Percentiles rank a stretch among this genome's conserved stretches.
Conservation (phyloP, 2,797 vertebrate species). For the Rallus crepitans region DNA sequence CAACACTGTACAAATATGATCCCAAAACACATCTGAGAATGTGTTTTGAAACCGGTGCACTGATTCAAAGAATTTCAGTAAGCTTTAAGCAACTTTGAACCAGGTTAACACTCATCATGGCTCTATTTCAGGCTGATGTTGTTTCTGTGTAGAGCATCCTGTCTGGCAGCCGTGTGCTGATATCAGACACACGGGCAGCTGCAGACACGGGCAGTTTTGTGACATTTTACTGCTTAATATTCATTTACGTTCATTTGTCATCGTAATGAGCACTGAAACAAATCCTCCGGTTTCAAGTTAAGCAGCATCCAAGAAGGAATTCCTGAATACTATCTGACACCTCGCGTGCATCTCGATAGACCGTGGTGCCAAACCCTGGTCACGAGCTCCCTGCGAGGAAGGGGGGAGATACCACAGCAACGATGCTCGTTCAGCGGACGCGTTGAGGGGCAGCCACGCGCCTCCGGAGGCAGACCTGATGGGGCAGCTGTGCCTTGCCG, state of each 20-base stretch:
- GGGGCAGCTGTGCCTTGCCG: background rate
- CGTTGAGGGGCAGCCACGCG: background rate
- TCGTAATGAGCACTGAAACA: conserved; percentile 21
- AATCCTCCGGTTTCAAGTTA: conserved; percentile 30
- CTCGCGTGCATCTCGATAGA: background rate
- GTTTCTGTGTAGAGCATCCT: conserved; percentile 25
- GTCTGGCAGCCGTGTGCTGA: background rate
- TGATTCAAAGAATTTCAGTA: conserved; percentile 70
- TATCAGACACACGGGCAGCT: conserved; percentile 1
- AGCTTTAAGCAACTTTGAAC: conserved; percentile 77
- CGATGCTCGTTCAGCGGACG: background rate
- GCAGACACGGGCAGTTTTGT: conserved; percentile 19
- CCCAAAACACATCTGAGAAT: conserved; percentile 4
- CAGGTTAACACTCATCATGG: conserved; percentile 64
- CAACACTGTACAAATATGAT: conserved; percentile 28
- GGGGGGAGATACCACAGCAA: background rate
- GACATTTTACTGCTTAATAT: conserved; percentile 44
- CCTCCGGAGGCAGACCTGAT: background rate
- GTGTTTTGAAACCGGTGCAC: conserved; percentile 63
- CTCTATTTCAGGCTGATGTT: conserved; percentile 36
- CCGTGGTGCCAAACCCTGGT: background rate
- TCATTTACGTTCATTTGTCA: conserved; percentile 37
- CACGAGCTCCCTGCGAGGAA: background rate
- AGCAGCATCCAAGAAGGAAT: conserved; percentile 29
- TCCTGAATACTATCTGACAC: conserved; percentile 25